These are phyloP conservation scores for Chaetops frenatus DNA, from an alignment of 2,113 vertebrate species.

Conservation along the genomic window DNA sequence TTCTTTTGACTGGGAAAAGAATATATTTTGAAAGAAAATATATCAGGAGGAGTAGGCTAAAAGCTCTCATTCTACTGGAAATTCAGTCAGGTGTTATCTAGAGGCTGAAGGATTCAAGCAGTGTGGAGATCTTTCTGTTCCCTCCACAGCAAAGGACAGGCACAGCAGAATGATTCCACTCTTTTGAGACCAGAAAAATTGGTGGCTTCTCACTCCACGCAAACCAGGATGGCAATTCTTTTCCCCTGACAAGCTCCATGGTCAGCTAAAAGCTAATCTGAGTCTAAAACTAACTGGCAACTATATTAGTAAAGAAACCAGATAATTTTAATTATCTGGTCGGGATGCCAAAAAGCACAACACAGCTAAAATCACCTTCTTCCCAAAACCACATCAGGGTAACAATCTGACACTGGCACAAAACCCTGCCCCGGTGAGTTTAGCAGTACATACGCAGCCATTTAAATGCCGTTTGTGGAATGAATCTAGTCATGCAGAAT, in stretches of 20 bases:
- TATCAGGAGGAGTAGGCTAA: not conserved
- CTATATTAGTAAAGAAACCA: not conserved
- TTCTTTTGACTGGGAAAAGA: not conserved
- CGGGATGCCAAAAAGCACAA: not conserved
- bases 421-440: not conserved
- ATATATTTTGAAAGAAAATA: not conserved
- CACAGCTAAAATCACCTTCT: not conserved
- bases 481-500: conserved; percentile 37
- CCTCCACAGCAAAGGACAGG: not conserved
- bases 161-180: not conserved
- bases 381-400: not conserved
- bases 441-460: not conserved
- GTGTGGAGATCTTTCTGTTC: not conserved
- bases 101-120: not conserved
- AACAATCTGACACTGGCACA: not conserved
- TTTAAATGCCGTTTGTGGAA: conserved; percentile 13
- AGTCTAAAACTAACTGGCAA: not conserved
- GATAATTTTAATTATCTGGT: not conserved
- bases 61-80: not conserved
- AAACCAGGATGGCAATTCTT: not conserved
- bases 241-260: not conserved
- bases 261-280: not conserved
- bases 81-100: not conserved
- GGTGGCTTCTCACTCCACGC: not conserved
- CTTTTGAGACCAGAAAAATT: not conserved